phyloP scores from a whole-genome alignment of 2,888 invertebrate species.

The Rambutsinella grinnellia region DNA sequence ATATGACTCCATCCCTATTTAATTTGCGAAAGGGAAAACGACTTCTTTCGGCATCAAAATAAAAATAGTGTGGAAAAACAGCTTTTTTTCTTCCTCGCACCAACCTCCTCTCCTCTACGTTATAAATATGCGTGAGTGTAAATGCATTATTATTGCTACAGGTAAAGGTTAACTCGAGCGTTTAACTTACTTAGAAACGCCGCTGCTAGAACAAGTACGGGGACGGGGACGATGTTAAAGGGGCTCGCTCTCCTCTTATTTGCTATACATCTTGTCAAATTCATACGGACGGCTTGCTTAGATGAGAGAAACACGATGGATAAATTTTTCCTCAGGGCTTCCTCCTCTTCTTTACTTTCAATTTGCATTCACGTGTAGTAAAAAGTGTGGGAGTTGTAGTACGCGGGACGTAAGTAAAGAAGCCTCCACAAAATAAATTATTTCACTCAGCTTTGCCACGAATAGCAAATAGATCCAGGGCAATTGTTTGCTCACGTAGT shows the following conservation, averaged over 20 bases:
- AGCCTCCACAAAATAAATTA: constrained; percentile 4
- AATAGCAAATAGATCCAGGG: background rate
- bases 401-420: background rate
- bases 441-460: background rate
- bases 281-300: constrained; percentile 29
- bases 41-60: background rate
- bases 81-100: background rate
- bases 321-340: constrained; percentile 1
- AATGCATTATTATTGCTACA: background rate
- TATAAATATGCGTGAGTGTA: background rate
- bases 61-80: background rate
- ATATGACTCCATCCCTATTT: too few relatives aligned
- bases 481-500: background rate
- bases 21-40: background rate
- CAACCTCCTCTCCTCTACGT: too few relatives aligned
- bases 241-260: background rate
- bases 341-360: background rate
- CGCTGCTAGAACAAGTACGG: background rate
- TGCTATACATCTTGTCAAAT: constrained; percentile 20
- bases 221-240: background rate
- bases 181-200: background rate
- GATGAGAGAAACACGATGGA: background rate
- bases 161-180: background rate
- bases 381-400: background rate
- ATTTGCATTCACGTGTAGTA: background rate